Base-by-base conservation (phyloP, 53 echinoderm and acorn worm species). In the Antedon mediterranea region DNA sequence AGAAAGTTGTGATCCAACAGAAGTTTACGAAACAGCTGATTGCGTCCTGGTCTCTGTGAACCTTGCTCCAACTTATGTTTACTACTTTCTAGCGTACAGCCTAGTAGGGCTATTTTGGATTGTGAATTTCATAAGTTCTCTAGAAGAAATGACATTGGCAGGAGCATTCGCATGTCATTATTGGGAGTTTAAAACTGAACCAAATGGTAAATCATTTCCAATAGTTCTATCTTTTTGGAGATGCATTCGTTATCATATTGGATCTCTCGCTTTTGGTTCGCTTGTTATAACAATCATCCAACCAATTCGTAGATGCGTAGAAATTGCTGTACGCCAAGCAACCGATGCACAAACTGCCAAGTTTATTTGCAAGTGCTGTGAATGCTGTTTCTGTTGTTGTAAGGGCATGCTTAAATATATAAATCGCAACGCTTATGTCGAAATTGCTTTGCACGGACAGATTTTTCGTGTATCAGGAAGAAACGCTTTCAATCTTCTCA, bases 101-200 rank as follows among this genome's bases (percentile, higher is more conserved):
- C 82, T 98, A 14, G 75, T 98, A 5, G 86, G 72, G 0, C 81
- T 98, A 11, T 92, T 88, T 79, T 98, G 98, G 98, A 81, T 93
- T 79, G 74, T 90, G 28, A 98, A 98, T 43, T 98, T 98, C 43
- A 87, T 98, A 43, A 87, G 90, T 29, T 98, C 98, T 20, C 73
- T 98, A 14, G 98, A 92, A 15, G 98, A 98, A 81, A 90, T 93
- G 85, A 87, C 90, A 28, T 43, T 98, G 43, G 98, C 98, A 1
- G 98, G 98, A 31, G 98, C 98, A n/a, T 98, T 90, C 72, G 92
- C 98, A 0, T 86, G 92, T n/a, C 93, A 86, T 74, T 98, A 98
- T 78, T 98, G 98, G 98, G 92, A 90, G 30, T 90, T 86, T 73
- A 84, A 71, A 14, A 98, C 92, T 72, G 92, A 92, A 6, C 80